Conservation (phyloP, 2,113 vertebrate genomes). For the Neotoma lepida region DNA sequence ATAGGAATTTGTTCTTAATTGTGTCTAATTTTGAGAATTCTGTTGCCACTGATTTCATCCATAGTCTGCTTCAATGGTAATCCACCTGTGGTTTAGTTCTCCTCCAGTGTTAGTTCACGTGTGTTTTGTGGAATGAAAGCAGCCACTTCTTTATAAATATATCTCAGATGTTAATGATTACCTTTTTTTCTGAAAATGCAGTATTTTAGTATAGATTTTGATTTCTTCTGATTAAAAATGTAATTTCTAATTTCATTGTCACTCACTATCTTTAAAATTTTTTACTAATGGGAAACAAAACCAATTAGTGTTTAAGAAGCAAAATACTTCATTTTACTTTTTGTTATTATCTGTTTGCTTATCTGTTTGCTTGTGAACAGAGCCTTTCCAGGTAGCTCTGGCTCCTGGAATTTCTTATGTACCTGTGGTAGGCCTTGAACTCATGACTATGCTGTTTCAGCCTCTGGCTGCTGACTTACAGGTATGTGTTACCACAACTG, state of each 20-base stretch:
- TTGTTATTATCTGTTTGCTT: neutral
- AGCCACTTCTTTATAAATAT: conserved; percentile 46
- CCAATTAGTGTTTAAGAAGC: neutral
- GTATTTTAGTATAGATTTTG: conserved; percentile 38
- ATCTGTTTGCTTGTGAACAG: neutral
- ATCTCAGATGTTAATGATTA: conserved; percentile 8
- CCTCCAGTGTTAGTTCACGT: neutral
- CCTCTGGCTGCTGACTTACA: neutral
- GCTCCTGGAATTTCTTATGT: neutral
- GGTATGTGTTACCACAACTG: neutral
- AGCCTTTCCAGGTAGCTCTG: neutral
- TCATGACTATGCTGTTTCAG: neutral
- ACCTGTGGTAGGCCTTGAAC: neutral
- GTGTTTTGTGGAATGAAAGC: conserved; percentile 2
- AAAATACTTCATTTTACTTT: neutral
- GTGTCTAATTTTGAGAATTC: conserved; percentile 42
- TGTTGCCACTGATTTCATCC: neutral
- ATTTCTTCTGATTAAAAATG: conserved; percentile 35
- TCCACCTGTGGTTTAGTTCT: neutral
- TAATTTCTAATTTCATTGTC: conserved; percentile 14
- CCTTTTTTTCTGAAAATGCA: conserved; percentile 24
- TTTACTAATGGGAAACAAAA: neutral
- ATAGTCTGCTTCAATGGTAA: neutral
- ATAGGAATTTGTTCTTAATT: conserved; percentile 28
- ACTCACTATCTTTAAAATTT: conserved; percentile 18